Conservation (phyloP, 92 coral and sea anemone genomes). For the Heteractis magnifica region DNA sequence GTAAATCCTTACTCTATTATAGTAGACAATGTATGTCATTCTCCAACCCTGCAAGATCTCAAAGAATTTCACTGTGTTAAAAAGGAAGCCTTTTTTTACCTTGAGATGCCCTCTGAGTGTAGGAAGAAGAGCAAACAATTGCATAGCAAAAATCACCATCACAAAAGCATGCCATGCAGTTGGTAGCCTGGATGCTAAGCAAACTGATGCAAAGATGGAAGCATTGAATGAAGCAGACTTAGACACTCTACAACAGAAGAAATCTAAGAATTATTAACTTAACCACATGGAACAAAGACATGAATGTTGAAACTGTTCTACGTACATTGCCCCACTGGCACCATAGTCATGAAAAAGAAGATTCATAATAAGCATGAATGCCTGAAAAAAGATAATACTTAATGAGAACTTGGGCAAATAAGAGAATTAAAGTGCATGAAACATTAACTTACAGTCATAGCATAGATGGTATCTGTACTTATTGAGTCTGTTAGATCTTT, state of each 20-base stretch:
- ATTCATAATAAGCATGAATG: conserved; percentile 88
- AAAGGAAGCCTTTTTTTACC: conserved; percentile 40
- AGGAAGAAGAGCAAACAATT: conserved; percentile 89
- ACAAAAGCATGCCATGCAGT: conserved; percentile 95
- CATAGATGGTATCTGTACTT: conserved; percentile 95
- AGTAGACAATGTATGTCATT: too few species aligned
- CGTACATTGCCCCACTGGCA: conserved; percentile 92
- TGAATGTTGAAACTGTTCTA: background rate
- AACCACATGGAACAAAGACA: background rate
- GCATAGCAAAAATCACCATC: conserved; percentile 83
- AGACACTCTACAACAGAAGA: conserved; percentile 64
- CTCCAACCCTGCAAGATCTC: too few species aligned
- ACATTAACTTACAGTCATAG: conserved; percentile 84
- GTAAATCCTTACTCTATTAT: too few species aligned
- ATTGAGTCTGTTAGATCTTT: conserved; percentile 91
- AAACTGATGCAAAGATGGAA: conserved; percentile 94
- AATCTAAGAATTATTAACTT: background rate
- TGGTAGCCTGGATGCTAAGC: conserved; percentile 92
- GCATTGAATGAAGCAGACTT: conserved; percentile 87
- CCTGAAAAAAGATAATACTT: conserved; percentile 42
- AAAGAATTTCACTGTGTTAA: background rate
- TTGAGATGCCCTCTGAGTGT: conserved; percentile 83
- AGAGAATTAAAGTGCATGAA: background rate
- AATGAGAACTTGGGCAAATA: background rate
- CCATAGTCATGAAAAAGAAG: conserved; percentile 92